Evolutionary conservation across 2,888 invertebrate species (phyloP).

Genomic region (Nebria brevicollis): DNA sequence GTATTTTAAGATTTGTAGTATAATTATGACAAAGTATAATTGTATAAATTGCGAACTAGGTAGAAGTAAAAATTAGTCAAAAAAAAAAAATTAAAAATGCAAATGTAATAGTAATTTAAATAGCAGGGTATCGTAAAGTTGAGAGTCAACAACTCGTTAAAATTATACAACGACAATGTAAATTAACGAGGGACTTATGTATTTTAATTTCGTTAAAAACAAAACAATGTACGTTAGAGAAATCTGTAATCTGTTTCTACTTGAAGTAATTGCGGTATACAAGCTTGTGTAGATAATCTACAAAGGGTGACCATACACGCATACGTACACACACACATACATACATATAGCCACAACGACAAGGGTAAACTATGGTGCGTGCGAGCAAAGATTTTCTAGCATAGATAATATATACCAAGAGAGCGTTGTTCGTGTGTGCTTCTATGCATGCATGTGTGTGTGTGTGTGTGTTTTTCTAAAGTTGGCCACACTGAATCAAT

Average conservation of each 20-base stretch:
- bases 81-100: neutral
- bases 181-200: neutral
- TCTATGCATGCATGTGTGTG: neutral
- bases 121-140: neutral
- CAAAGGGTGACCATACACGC: neutral
- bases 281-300: neutral
- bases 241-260: slow-evolving; percentile 1
- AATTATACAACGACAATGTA: neutral
- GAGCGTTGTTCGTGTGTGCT: neutral
- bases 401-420: neutral
- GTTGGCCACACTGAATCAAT: slow-evolving; percentile 53
- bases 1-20: no score
- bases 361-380: neutral
- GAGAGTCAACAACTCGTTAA: neutral
- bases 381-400: neutral
- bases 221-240: neutral
- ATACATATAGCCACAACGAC: neutral
- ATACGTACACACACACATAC: slow-evolving; percentile 8
- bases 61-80: no score
- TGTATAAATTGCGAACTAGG: no score
- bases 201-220: neutral
- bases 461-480: slow-evolving; percentile 37
- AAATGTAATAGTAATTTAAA: neutral
- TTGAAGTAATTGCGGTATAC: slow-evolving; percentile 1
- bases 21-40: no score